Evolutionary conservation across 2,113 vertebrate genomes (phyloP).

Genomic region (Galbula dea): DNA sequence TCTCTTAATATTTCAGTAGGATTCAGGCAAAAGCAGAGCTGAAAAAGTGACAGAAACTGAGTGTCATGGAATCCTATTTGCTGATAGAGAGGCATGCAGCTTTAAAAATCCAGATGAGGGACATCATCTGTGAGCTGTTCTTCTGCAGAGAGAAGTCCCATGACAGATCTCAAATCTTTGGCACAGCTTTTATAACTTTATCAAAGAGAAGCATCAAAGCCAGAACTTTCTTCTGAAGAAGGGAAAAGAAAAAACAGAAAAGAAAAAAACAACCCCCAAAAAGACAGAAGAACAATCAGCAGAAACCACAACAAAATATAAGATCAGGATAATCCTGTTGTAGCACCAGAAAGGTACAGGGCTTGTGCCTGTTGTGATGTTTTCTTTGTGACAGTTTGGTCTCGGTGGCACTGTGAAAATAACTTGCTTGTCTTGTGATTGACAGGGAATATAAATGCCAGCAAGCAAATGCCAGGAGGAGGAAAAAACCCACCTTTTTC

Average conservation of each 20-base stretch:
- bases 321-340: constrained; percentile 38
- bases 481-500: neutral
- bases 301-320: constrained; percentile 33
- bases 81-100: constrained; percentile 23
- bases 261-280: too few relatives aligned
- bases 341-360: constrained; percentile 35
- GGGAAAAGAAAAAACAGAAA: neutral
- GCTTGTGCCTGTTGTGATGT: constrained; percentile 23
- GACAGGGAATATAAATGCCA: constrained; percentile 48
- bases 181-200: constrained; percentile 59
- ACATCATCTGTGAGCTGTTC: constrained; percentile 27
- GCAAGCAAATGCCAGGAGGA: constrained; percentile 29
- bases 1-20: constrained; percentile 55
- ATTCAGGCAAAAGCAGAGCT: constrained; percentile 28
- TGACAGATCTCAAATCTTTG: constrained; percentile 49
- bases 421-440: constrained; percentile 28
- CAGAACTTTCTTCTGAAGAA: constrained; percentile 3
- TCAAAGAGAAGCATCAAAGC: constrained; percentile 52
- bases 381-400: constrained; percentile 26
- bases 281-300: constrained; percentile 37
- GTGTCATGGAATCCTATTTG: neutral
- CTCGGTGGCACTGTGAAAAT: constrained; percentile 29
- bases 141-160: constrained; percentile 34
- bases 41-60: neutral
- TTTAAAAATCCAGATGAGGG: constrained; percentile 4